Evolutionary conservation across 2,888 invertebrate genomes (phyloP).

Genomic region (Notocelia uddmanniana): DNA sequence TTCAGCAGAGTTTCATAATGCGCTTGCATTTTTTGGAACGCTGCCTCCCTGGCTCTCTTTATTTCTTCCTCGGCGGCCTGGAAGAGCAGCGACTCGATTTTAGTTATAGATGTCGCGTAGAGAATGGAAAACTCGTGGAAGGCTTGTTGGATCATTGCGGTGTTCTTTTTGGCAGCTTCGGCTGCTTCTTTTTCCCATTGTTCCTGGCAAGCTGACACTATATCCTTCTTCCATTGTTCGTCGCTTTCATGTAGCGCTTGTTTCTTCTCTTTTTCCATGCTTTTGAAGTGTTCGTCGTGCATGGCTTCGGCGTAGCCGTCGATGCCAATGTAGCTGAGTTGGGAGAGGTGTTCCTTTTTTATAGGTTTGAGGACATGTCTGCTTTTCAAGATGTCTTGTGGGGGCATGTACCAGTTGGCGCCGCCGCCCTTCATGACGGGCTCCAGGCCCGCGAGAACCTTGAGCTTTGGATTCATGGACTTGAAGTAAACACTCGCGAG

Average conservation of each 20-base stretch:
- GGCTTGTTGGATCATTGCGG: slow-evolving; percentile 61
- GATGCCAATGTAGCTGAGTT: slow-evolving; percentile 68
- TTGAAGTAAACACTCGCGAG: slow-evolving; percentile 76
- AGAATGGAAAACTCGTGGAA: slow-evolving; percentile 64
- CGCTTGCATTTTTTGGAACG: slow-evolving; percentile 62
- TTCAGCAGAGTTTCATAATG: slow-evolving; percentile 61
- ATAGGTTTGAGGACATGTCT: slow-evolving; percentile 68
- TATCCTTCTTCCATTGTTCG: slow-evolving; percentile 62
- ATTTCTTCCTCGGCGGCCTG: slow-evolving; percentile 67
- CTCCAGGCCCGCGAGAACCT: slow-evolving; percentile 72
- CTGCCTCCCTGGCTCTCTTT: slow-evolving; percentile 56
- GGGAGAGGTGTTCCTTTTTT: slow-evolving; percentile 60
- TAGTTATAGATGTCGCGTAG: slow-evolving; percentile 64
- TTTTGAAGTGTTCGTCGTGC: slow-evolving; percentile 57
- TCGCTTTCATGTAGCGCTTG: slow-evolving; percentile 62
- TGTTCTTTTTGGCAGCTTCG: slow-evolving; percentile 60
- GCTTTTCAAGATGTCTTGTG: slow-evolving; percentile 66
- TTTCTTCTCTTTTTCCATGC: slow-evolving; percentile 60
- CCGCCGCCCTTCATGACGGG: slow-evolving; percentile 76
- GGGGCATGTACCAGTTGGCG: slow-evolving; percentile 72
- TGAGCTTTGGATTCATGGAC: slow-evolving; percentile 69
- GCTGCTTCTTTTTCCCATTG: slow-evolving; percentile 59
- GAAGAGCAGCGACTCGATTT: slow-evolving; percentile 66
- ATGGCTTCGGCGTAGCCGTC: slow-evolving; percentile 60
- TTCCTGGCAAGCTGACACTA: slow-evolving; percentile 54